phyloP scores from a whole-genome alignment of 1,140 invertebrate genomes.

The Zaprionus africanus region DNA sequence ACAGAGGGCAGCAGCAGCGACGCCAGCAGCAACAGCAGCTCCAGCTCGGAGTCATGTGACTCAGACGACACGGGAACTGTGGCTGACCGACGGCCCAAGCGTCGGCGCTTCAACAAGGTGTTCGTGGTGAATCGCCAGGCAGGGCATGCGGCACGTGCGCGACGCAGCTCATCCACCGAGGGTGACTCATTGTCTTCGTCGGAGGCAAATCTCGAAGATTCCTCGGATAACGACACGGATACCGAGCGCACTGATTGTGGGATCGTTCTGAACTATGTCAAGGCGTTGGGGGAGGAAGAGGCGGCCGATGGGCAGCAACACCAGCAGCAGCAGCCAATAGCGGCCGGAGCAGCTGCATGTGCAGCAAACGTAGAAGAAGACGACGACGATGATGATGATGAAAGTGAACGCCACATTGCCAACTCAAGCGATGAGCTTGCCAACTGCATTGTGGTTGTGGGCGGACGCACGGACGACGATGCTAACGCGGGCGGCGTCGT shows the following conservation, averaged over 20 bases:
- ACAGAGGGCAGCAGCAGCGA: constrained; percentile 51
- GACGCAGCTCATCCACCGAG: constrained; percentile 87
- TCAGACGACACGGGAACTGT: constrained; percentile 82
- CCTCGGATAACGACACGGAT: constrained; percentile 86
- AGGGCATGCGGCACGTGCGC: constrained; percentile 37
- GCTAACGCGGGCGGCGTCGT: constrained; percentile 64
- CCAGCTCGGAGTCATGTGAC: constrained; percentile 75
- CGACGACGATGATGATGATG: constrained; percentile 57
- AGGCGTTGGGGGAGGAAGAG: constrained; percentile 68
- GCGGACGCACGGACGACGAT: constrained; percentile 73
- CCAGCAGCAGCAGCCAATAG: not conserved
- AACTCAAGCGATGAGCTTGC: constrained; percentile 81
- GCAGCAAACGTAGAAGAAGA: constrained; percentile 40
- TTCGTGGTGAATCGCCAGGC: constrained; percentile 88
- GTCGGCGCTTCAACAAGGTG: constrained; percentile 89
- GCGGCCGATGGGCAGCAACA: constrained; percentile 12
- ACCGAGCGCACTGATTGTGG: constrained; percentile 85
- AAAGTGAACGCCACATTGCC: constrained; percentile 78
- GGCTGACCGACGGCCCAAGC: constrained; percentile 84
- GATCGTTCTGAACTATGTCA: constrained; percentile 84
- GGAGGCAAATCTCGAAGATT: constrained; percentile 86
- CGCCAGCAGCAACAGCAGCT: constrained; percentile 53
- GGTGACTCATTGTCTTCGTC: constrained; percentile 84
- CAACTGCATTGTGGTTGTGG: constrained; percentile 82
- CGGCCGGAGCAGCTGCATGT: constrained; percentile 33